Percentiles rank a stretch among this genome's conserved stretches.
Evolutionary conservation across 2,888 invertebrate species (phyloP).

Genomic region (Octonoba sinensis): DNA sequence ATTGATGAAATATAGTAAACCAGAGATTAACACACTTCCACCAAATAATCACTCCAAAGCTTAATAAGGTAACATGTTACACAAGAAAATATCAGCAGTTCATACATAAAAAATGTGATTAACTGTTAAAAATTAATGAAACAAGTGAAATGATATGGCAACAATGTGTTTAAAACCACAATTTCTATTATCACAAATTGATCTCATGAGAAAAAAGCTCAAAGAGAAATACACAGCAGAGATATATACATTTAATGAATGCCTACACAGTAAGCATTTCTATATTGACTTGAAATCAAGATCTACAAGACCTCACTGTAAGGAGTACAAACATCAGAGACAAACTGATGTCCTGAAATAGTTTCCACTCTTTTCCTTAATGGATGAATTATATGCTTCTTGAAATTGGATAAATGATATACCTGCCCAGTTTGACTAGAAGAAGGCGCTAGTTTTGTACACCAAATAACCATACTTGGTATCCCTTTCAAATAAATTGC

Average conservation of each 20-base stretch:
- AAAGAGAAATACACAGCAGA: constrained; percentile 56
- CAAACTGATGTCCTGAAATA: constrained; percentile 42
- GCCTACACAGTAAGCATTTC: constrained; percentile 64
- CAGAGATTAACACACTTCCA: no score
- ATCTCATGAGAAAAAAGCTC: constrained; percentile 61
- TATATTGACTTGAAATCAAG: constrained; percentile 56
- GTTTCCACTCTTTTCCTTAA: constrained; percentile 9
- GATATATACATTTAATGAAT: constrained; percentile 56
- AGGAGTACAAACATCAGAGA: constrained; percentile 61
- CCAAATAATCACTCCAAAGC: no score
- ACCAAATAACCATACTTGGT: no score
- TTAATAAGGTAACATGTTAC: no score
- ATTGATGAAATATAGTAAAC: no score
- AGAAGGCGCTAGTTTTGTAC: no score
- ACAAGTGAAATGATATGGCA: constrained; percentile 30
- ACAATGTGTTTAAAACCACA: constrained; percentile 23
- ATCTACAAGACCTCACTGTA: constrained; percentile 63
- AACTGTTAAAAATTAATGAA: background rate
- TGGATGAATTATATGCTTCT: background rate
- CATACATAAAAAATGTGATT: background rate
- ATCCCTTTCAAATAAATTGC: no score
- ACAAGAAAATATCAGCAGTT: no score
- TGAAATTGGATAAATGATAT: background rate
- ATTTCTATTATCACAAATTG: constrained; percentile 57
- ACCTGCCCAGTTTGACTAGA: background rate